Percentiles rank a stretch among this genome's conserved stretches.
These are phyloP conservation scores for Julus scandinavius DNA, from an alignment of 2,888 invertebrate genomes.

Conservation along the genomic window DNA sequence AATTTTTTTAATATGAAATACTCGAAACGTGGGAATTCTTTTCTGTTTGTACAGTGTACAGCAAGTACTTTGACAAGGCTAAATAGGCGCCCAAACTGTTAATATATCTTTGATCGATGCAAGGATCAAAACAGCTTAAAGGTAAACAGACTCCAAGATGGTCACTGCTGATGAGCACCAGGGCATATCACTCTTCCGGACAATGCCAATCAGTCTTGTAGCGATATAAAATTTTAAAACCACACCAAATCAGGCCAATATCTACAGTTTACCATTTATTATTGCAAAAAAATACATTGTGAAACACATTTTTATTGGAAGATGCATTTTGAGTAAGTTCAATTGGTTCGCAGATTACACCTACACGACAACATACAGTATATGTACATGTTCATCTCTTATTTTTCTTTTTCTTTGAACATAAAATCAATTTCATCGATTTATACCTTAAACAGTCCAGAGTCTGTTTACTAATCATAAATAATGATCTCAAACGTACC, in stretches of 20 bases:
- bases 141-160: no score
- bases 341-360: neutral
- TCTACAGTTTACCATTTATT: neutral
- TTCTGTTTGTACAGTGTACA: neutral
- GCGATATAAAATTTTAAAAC: no score
- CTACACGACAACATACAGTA: neutral
- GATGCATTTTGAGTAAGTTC: constrained; percentile 29
- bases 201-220: no score
- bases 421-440: neutral
- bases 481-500: neutral
- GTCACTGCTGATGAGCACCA: no score
- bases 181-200: no score
- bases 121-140: no score
- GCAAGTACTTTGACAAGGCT: no score
- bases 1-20: neutral
- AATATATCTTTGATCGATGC: no score
- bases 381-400: neutral
- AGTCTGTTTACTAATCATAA: neutral
- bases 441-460: neutral
- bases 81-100: no score
- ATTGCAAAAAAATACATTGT: neutral
- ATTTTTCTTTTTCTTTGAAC: no score
- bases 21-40: constrained; percentile 6
- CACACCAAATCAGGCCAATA: no score
- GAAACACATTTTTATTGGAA: neutral